A percentile compares a stretch with the other conserved stretches of the same genome.
Evolutionary conservation across 2,888 invertebrate genomes (phyloP).

Genomic region (Notodonta ziczac): DNA sequence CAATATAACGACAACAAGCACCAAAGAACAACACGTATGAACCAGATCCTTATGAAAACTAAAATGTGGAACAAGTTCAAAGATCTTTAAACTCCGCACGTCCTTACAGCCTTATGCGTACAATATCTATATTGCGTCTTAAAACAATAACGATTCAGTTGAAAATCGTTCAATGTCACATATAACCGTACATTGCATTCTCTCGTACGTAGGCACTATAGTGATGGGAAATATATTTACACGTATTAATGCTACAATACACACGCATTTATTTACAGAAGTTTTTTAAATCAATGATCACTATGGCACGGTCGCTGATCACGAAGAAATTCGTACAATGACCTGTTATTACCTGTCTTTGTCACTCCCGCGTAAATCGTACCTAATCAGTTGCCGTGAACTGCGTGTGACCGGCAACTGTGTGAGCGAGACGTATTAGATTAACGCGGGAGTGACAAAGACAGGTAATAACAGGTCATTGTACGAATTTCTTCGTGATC

Average conservation of each 20-base stretch:
- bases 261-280: neutral
- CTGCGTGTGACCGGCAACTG: too few relatives aligned
- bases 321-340: too few relatives aligned
- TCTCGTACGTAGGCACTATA: neutral
- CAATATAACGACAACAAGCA: neutral
- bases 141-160: neutral
- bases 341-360: too few relatives aligned
- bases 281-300: too few relatives aligned
- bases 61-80: neutral
- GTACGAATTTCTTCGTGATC: too few relatives aligned
- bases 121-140: neutral
- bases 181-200: conserved; percentile 7
- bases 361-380: too few relatives aligned
- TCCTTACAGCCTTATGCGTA: neutral
- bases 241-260: conserved; percentile 1
- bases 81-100: neutral
- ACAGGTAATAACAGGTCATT: too few relatives aligned
- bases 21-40: neutral
- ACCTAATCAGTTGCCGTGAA: too few relatives aligned
- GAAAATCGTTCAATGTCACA: conserved; percentile 2
- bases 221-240: too few relatives aligned
- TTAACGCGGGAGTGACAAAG: too few relatives aligned
- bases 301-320: too few relatives aligned
- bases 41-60: neutral
- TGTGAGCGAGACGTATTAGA: too few relatives aligned